These are phyloP conservation scores for Magallana angulata DNA, from an alignment of 1,140 invertebrate genomes.

Conservation along the genomic window DNA sequence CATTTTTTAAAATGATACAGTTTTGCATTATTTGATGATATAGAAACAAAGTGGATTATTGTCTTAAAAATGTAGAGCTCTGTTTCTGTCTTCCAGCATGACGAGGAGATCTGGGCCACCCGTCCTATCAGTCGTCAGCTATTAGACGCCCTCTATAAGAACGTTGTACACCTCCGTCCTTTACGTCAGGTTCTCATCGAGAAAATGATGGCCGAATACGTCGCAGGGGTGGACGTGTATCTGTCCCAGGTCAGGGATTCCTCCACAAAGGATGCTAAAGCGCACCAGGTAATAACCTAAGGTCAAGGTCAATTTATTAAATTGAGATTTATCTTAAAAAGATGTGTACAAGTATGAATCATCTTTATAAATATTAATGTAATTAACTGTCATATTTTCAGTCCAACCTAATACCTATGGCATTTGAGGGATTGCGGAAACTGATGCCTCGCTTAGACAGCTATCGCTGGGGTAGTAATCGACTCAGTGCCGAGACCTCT, in stretches of 20 bases:
- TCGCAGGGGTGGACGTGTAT: conserved; percentile 70
- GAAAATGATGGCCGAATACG: conserved; percentile 69
- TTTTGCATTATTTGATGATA: no score
- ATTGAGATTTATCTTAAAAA: no score
- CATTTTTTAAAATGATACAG: no score
- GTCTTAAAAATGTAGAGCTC: no score
- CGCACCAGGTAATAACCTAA: not conserved
- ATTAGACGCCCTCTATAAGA: conserved; percentile 61
- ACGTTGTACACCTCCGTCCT: conserved; percentile 62
- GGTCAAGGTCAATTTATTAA: no score
- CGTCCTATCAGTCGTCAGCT: conserved; percentile 60
- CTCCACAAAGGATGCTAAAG: conserved; percentile 54
- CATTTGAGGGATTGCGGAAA: conserved; percentile 1
- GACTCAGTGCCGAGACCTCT: not conserved
- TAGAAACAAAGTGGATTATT: no score
- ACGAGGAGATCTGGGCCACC: conserved; percentile 64
- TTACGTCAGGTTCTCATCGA: conserved; percentile 64
- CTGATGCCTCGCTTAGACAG: not conserved
- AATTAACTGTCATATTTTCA: not conserved
- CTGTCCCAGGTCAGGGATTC: conserved; percentile 65
- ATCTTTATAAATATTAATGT: no score
- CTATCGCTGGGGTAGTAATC: not conserved
- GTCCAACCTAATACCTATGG: conserved; percentile 24
- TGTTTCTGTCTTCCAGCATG: conserved; percentile 55
- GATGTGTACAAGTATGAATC: no score